These are phyloP conservation scores for Chirona hameri DNA, from an alignment of 2,888 invertebrate species.

Conservation along the genomic window DNA sequence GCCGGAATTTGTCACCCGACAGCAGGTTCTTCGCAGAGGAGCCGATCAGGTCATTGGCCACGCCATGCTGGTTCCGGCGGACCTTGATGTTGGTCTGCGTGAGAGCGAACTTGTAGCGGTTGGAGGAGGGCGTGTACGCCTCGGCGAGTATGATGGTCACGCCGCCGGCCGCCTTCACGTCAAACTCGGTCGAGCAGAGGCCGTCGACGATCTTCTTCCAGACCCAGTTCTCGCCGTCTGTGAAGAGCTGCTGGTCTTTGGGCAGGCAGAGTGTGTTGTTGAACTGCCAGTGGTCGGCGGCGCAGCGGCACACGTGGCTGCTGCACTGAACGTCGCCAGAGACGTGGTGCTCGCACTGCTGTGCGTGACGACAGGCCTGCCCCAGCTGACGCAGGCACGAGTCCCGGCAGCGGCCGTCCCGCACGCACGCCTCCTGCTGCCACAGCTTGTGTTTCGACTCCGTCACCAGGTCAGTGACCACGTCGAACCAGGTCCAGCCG, in stretches of 20 bases:
- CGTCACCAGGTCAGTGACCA: not conserved
- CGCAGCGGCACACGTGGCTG: not conserved
- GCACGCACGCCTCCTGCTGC: constrained; percentile 2
- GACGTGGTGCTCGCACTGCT: not conserved
- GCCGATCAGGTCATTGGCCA: not conserved
- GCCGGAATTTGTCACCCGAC: not conserved
- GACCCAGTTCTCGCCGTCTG: not conserved
- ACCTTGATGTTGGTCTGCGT: not conserved
- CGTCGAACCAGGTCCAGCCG: not conserved
- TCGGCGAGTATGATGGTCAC: not conserved
- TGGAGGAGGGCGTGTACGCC: not conserved
- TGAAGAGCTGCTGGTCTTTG: not conserved
- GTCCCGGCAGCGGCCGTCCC: constrained; percentile 7
- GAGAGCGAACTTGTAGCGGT: not conserved
- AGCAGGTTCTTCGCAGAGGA: not conserved
- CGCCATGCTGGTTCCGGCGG: not conserved
- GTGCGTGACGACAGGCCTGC: not conserved
- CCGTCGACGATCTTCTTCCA: not conserved
- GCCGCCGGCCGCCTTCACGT: not conserved
- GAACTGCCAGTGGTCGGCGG: not conserved
- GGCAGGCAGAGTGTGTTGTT: not conserved
- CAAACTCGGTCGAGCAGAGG: not conserved
- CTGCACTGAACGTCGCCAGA: not conserved
- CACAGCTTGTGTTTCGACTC: not conserved
- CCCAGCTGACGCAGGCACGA: not conserved